Evolutionary conservation across 2,888 invertebrate species (phyloP).

Genomic region (Ormyrus pomaceus): DNA sequence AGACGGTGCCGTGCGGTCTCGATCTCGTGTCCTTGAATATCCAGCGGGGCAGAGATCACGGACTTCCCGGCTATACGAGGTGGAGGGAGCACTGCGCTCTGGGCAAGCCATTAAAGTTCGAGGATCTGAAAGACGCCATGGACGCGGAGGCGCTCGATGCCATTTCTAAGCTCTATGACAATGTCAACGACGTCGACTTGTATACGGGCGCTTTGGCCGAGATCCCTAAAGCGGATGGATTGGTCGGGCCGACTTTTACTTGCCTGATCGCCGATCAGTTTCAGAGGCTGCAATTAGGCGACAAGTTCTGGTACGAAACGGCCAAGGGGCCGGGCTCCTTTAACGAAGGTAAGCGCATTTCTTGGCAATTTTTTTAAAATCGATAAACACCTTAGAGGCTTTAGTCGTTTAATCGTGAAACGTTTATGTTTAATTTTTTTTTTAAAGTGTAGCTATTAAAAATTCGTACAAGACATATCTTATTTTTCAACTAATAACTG

Average conservation of each 20-base stretch:
- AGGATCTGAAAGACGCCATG: slow-evolving; percentile 81
- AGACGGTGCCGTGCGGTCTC: slow-evolving; percentile 81
- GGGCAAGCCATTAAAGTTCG: slow-evolving; percentile 79
- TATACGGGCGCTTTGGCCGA: slow-evolving; percentile 94
- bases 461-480: no score
- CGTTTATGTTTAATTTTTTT: no score
- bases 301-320: slow-evolving; percentile 93
- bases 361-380: no score
- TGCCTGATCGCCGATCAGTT: slow-evolving; percentile 93
- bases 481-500: no score
- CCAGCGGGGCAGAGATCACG: slow-evolving; percentile 93
- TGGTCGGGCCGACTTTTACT: slow-evolving; percentile 90
- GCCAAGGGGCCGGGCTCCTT: slow-evolving; percentile 81
- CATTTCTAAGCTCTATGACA: slow-evolving; percentile 83
- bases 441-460: no score
- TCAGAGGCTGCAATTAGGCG: slow-evolving; percentile 86
- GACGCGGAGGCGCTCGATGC: slow-evolving; percentile 81
- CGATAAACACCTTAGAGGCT: no score
- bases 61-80: slow-evolving; percentile 85
- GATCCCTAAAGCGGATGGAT: slow-evolving; percentile 81
- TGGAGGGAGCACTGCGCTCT: slow-evolving; percentile 89
- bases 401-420: no score
- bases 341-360: slow-evolving; percentile 77
- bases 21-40: slow-evolving; percentile 93
- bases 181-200: slow-evolving; percentile 90